These are phyloP conservation scores for Tribolium freemani DNA, from an alignment of 2,888 invertebrate genomes.

Conservation along the genomic window DNA sequence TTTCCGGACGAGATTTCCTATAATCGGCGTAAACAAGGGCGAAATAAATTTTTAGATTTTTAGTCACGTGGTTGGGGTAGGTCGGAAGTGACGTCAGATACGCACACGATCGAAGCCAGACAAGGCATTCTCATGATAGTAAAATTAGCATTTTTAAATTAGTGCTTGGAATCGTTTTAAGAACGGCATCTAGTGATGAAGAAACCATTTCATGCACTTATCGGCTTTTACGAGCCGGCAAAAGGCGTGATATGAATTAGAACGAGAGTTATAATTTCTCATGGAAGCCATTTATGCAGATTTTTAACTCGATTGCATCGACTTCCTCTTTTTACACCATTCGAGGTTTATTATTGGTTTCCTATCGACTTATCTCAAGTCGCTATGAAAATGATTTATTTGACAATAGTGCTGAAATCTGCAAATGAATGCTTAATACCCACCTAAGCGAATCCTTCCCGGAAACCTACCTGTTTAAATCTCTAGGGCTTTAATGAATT, in stretches of 20 bases:
- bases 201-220: constrained; percentile 32
- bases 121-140: constrained; percentile 5
- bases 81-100: constrained; percentile 61
- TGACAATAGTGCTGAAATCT: constrained; percentile 3
- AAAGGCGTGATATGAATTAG: constrained; percentile 27
- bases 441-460: not conserved
- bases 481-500: constrained; percentile 2
- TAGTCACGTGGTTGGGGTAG: constrained; percentile 57
- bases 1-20: constrained; percentile 33
- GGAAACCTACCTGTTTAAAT: constrained; percentile 9
- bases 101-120: constrained; percentile 18
- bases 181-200: constrained; percentile 17
- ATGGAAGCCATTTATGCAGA: constrained; percentile 17
- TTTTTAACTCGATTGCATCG: constrained; percentile 20
- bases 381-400: not conserved
- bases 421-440: constrained; percentile 1
- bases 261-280: constrained; percentile 27
- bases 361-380: not conserved
- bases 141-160: constrained; percentile 34
- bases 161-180: constrained; percentile 12
- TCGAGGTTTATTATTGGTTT: not conserved
- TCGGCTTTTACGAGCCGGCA: constrained; percentile 26
- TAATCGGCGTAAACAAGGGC: constrained; percentile 18
- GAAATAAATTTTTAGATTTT: constrained; percentile 43
- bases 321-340: constrained; percentile 21